Evolutionary conservation across 2,113 vertebrate genomes (phyloP), one percentile per base, ranked within the genome.

Genomic region (Brachirus orientalis): DNA sequence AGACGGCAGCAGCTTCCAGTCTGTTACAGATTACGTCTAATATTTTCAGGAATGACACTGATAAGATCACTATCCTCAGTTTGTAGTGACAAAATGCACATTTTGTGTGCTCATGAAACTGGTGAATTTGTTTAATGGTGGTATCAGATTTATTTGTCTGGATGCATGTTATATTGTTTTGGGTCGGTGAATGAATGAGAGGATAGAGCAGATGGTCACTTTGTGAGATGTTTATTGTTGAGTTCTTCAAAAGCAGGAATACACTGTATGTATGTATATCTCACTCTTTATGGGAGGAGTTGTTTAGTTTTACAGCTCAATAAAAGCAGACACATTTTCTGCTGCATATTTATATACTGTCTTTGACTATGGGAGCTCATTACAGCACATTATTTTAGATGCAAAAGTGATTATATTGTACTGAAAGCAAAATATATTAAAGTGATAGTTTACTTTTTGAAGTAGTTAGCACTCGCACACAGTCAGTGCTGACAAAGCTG

Each of bases 51-150:
- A 20, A 73, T 7, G 48, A 44, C 43, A 58, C 10, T 1, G 36
- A 33, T 55, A 6, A 13, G 12, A 47, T 57, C 36, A 17, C 35
- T 40, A 61, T 40, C 11, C 28, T 13, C 36, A 5, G 37, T 50
- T 38, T 37, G 20, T 38, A 0, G 5, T 3, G 6, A 45, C 33
- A 28, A 45, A 68, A 44, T 22, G 4, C n/a, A 35, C 10, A 10
- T 52, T 70, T 46, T 67, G 66, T 13, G 22, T n/a, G 22, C 17
- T 33, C 12, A 8, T 48, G 18, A 48, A 69, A 43, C 0, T n/a
- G 13, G 13, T 9, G 16, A 8, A 57, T 57, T 45, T 45, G 8
- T 62, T 45, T 62, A 47, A 19, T 45, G 41, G 16, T 36, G n/a
- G n/a, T n/a, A n/a, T n/a, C n/a, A n/a, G n/a, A n/a, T n/a, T n/a